Evolutionary conservation across 2,113 vertebrate species (phyloP).

Genomic region (Bujurquina vittata): DNA sequence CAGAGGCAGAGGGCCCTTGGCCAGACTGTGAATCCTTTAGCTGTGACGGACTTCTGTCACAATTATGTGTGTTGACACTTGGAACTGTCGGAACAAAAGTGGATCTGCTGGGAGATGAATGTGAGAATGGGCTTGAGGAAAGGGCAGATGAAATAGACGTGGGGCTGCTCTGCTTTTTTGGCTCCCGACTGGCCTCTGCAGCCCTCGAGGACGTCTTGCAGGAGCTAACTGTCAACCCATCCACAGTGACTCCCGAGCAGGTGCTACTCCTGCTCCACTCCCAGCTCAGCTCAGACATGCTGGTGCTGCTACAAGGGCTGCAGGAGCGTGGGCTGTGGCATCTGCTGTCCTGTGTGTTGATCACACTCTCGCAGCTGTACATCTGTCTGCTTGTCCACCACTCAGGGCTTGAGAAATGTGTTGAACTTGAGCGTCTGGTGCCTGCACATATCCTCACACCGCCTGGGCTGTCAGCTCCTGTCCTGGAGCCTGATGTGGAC

Average conservation of each 20-base stretch:
- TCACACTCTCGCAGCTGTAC: constrained; percentile 40
- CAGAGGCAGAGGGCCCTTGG: background rate
- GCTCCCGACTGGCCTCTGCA: constrained; percentile 8
- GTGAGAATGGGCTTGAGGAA: constrained; percentile 19
- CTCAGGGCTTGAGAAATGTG: constrained; percentile 59
- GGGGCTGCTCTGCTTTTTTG: constrained; percentile 42
- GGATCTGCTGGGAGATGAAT: constrained; percentile 22
- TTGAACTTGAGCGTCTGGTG: constrained; percentile 39
- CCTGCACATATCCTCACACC: constrained; percentile 36
- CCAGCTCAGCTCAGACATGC: constrained; percentile 77
- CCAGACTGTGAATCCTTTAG: constrained; percentile 24
- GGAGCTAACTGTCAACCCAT: constrained; percentile 9
- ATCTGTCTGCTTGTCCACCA: constrained; percentile 63
- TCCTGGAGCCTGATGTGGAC: constrained; percentile 47
- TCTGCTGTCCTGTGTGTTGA: constrained; percentile 30
- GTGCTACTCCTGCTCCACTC: constrained; percentile 75
- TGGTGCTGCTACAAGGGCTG: constrained; percentile 77
- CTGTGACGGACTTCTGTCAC: constrained; percentile 15
- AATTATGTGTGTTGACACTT: background rate
- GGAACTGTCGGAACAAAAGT: background rate
- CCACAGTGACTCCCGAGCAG: constrained; percentile 52
- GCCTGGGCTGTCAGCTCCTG: constrained; percentile 45
- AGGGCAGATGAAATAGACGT: constrained; percentile 16
- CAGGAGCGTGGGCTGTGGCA: constrained; percentile 68
- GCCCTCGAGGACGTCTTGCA: background rate